Evolutionary conservation across 2,888 invertebrate species (phyloP).

Genomic region (Abscondita cerata): DNA sequence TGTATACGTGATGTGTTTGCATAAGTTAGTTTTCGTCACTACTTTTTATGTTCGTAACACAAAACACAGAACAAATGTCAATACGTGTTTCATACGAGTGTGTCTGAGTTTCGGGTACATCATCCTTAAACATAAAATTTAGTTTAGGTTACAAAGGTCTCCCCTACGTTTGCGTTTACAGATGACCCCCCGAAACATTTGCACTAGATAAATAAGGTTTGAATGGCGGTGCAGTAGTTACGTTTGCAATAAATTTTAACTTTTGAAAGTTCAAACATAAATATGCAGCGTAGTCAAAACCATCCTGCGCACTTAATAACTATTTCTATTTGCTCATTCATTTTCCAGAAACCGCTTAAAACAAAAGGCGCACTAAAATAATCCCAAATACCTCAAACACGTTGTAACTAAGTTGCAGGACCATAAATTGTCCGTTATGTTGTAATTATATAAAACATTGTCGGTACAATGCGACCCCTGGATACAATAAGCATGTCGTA

Average conservation of each 20-base stretch:
- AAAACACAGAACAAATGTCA: too few species aligned
- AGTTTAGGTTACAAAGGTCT: too few species aligned
- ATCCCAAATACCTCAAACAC: constrained; percentile 49
- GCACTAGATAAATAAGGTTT: too few species aligned
- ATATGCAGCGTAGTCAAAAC: constrained; percentile 44
- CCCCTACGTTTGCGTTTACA: too few species aligned
- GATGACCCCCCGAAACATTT: too few species aligned
- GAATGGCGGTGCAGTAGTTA: too few species aligned
- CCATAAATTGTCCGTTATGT: constrained; percentile 54
- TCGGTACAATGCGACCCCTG: constrained; percentile 50
- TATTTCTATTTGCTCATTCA: constrained; percentile 44
- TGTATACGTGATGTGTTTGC: too few species aligned
- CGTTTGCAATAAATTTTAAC: constrained; percentile 6
- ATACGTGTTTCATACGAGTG: too few species aligned
- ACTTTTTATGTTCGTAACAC: too few species aligned
- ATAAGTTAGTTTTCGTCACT: too few species aligned
- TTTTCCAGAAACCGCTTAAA: constrained; percentile 42
- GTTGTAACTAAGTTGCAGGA: constrained; percentile 45
- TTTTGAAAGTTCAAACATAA: constrained; percentile 40
- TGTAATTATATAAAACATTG: constrained; percentile 55
- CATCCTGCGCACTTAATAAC: constrained; percentile 41
- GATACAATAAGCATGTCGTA: constrained; percentile 40
- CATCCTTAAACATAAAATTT: too few species aligned
- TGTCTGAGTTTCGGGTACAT: too few species aligned
- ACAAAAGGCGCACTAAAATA: constrained; percentile 46